Evolutionary conservation across 2,888 invertebrate species (phyloP).

Genomic region (Chorisops tibialis): DNA sequence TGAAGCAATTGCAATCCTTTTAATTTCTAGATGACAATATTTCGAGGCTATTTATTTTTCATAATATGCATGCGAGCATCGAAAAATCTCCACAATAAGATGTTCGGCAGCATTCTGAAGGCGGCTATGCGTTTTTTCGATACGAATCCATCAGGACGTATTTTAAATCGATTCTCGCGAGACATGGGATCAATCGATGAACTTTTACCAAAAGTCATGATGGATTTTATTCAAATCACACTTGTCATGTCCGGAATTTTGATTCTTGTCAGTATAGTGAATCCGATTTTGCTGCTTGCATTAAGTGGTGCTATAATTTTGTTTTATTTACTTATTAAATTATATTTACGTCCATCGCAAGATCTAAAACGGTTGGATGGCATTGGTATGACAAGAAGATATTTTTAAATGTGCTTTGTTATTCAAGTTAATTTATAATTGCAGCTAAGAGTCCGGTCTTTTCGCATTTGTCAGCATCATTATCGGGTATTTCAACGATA

Average conservation of each 20-base stretch:
- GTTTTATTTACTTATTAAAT: slow-evolving; percentile 62
- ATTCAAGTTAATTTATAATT: neutral
- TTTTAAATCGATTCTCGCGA: slow-evolving; percentile 74
- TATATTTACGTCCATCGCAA: slow-evolving; percentile 71
- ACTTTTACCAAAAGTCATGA: slow-evolving; percentile 54
- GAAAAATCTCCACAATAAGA: slow-evolving; percentile 72
- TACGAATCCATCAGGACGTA: slow-evolving; percentile 72
- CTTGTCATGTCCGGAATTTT: slow-evolving; percentile 69
- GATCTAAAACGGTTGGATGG: slow-evolving; percentile 72
- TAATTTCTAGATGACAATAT: slow-evolving; percentile 52
- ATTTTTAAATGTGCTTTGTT: neutral
- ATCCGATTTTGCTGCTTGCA: slow-evolving; percentile 65
- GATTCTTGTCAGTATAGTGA: slow-evolving; percentile 67
- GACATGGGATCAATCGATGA: slow-evolving; percentile 66
- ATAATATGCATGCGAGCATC: slow-evolving; percentile 73
- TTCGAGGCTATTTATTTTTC: slow-evolving; percentile 68
- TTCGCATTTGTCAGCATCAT: slow-evolving; percentile 82
- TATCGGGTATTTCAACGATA: slow-evolving; percentile 84
- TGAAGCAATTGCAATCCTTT: slow-evolving; percentile 10
- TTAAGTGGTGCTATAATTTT: slow-evolving; percentile 62
- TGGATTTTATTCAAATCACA: slow-evolving; percentile 56
- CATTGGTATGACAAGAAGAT: slow-evolving; percentile 55
- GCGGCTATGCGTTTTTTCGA: slow-evolving; percentile 84
- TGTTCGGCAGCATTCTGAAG: slow-evolving; percentile 75
- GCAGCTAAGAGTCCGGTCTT: slow-evolving; percentile 82